These are phyloP conservation scores for Furnarius figulus DNA, from an alignment of 2,113 vertebrate genomes.

Conservation along the genomic window DNA sequence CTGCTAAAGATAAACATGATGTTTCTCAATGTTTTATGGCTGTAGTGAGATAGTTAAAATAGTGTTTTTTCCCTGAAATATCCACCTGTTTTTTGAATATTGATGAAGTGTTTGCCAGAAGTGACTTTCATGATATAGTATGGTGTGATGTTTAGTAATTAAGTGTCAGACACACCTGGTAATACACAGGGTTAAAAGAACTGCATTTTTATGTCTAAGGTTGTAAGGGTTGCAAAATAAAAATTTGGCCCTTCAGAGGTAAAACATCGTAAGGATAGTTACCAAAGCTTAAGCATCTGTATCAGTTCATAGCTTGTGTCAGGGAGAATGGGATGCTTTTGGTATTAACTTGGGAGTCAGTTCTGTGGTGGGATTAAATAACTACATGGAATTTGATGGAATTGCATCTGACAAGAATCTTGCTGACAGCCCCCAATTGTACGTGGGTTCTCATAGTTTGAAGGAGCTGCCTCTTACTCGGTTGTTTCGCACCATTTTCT, in stretches of 20 bases:
- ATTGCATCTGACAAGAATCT: not conserved
- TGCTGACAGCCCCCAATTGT: not conserved
- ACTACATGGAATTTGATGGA: not conserved
- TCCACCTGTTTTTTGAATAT: not conserved
- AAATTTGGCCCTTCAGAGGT: not conserved
- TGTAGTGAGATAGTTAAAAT: not conserved
- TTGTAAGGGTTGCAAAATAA: not conserved
- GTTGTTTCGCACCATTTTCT: not conserved
- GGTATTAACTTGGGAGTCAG: not conserved
- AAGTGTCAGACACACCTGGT: not conserved
- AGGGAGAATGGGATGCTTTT: not conserved
- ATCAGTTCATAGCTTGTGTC: not conserved
- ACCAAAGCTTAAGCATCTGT: not conserved
- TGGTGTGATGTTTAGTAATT: fast-evolving
- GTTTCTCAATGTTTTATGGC: not conserved
- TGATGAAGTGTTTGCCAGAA: not conserved
- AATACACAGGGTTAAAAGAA: not conserved
- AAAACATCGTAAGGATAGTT: not conserved
- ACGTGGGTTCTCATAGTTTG: fast-evolving
- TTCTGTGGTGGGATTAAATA: not conserved
- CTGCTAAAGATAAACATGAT: not conserved
- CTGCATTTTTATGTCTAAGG: not conserved
- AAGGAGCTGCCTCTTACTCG: not conserved
- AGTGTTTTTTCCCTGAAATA: not conserved
- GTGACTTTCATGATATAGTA: not conserved